Percentiles rank a stretch among this genome's conserved stretches.
Evolutionary conservation across 2,888 invertebrate genomes (phyloP).

Genomic region (Caenorhabditis doughertyi): DNA sequence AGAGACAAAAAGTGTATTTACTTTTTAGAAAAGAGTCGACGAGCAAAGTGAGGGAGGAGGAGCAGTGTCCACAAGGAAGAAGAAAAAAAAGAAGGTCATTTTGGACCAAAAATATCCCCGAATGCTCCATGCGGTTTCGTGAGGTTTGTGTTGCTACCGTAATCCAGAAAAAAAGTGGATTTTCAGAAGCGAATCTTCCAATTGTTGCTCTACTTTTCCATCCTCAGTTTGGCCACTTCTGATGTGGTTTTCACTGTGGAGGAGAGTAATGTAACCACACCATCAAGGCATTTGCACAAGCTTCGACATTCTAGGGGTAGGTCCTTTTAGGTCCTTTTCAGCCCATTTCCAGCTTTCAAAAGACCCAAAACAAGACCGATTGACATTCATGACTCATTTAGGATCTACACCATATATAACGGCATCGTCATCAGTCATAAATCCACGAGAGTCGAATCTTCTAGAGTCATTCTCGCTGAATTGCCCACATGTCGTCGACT

Average conservation of each 20-base stretch:
- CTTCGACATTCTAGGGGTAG: conserved; percentile 47
- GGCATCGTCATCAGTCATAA: conserved; percentile 51
- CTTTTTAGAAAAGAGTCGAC: conserved; percentile 33
- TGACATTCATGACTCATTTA: background rate
- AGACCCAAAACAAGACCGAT: no score
- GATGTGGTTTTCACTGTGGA: conserved; percentile 50
- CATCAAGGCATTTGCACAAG: conserved; percentile 47
- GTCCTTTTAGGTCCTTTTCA: no score
- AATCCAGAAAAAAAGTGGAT: background rate
- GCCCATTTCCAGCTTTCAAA: no score
- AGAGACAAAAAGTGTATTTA: conserved; percentile 56
- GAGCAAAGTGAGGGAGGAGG: conserved; percentile 26
- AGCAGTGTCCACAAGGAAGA: background rate
- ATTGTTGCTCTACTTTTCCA: conserved; percentile 47
- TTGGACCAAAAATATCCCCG: conserved; percentile 19
- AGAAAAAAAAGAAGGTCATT: conserved; percentile 1
- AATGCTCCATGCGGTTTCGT: conserved; percentile 59
- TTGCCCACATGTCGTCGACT: conserved; percentile 74
- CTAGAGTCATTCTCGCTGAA: conserved; percentile 73
- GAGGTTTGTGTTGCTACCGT: conserved; percentile 34
- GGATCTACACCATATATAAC: conserved; percentile 36
- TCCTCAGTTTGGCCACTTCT: background rate
- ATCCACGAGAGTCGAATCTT: conserved; percentile 43
- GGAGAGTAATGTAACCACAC: conserved; percentile 40
- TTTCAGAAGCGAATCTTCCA: conserved; percentile 34